Evolutionary conservation across 2,797 vertebrate species (phyloP), one percentile per base, ranked within the genome.

Genomic region (Triplophysa yarkandensis): DNA sequence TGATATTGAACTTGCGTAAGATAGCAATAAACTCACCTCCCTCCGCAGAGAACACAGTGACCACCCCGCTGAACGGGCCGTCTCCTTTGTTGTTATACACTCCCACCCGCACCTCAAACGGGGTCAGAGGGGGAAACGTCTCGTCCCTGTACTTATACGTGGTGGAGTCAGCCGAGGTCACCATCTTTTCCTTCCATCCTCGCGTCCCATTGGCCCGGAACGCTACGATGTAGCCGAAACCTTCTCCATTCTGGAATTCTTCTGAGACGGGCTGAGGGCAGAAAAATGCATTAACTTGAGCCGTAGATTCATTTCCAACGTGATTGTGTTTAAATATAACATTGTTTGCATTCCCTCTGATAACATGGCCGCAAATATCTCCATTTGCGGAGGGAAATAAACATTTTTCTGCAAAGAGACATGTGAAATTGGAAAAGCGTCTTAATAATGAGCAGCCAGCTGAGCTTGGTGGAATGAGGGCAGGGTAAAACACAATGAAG

Each of bases 61-160:
- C 95, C 13, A 95, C 94, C 71, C 86, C 89, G 83, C 96, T 98
- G 89, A 99, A 99, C 0, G 97, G 96, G 4, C 97, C 97, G 1
- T 99, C 97, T 48, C 97, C 97, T 87, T 95, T 98, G 77, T 98
- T 98, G 90, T 99, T 99, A 84, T 99, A 99, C 44, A 97, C 96
- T 0, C 96, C 96, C 44, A 99, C 95, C 86, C 98, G 98, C 76
- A 99, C 97, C 81, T 99, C 95, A 74, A 99, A 99, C 0, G 97
- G 95, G 2, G 96, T 98, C 5, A 98, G 92, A 1, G 96, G 97
- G n/a, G 96, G 96, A 52, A 98, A 96, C 2, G 96, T 99, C 87
- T 98, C 97, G 63, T 99, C 96, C 78, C 96, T 86, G 84, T 98
- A 98, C 82, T 98, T 98, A 85, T 98, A 99, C 1, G 94, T 96